Evolutionary conservation across 1,140 invertebrate genomes (phyloP).

Genomic region (Trichoplusia ni): DNA sequence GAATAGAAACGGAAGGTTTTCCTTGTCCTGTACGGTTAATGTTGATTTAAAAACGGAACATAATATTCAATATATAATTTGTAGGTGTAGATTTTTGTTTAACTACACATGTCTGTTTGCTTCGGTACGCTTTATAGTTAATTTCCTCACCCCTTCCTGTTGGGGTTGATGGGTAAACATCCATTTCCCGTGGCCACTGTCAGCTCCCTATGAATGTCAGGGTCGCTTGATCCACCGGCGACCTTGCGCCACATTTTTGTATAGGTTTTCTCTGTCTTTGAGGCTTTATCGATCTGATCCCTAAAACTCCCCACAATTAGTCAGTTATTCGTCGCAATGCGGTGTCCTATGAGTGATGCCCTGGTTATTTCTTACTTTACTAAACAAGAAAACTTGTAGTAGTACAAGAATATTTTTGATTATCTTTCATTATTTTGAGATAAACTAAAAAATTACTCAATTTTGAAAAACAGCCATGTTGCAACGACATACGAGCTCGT

Average conservation of each 20-base stretch:
- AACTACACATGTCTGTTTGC: not conserved
- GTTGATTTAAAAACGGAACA: too few relatives aligned
- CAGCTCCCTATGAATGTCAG: conserved; percentile 3
- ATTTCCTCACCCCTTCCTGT: conserved; percentile 1
- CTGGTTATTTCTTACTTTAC: too few relatives aligned
- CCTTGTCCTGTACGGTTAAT: too few relatives aligned
- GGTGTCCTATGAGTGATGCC: not conserved
- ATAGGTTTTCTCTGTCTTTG: not conserved
- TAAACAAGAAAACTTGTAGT: too few relatives aligned
- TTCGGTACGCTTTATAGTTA: not conserved
- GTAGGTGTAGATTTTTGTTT: too few relatives aligned
- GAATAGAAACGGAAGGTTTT: too few relatives aligned
- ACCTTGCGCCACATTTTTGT: conserved; percentile 17
- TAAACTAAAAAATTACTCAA: not conserved
- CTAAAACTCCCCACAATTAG: not conserved
- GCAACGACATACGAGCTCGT: too few relatives aligned
- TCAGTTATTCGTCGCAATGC: conserved; percentile 13
- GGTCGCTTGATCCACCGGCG: not conserved
- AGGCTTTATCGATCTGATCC: not conserved
- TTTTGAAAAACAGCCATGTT: too few relatives aligned
- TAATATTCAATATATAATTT: too few relatives aligned
- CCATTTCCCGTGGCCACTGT: not conserved
- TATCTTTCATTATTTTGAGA: not conserved
- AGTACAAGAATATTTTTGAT: too few relatives aligned
- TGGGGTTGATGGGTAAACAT: conserved; percentile 17